phyloP scores from a whole-genome alignment of 2,797 vertebrate species.

The Pipistrellus kuhlii region DNA sequence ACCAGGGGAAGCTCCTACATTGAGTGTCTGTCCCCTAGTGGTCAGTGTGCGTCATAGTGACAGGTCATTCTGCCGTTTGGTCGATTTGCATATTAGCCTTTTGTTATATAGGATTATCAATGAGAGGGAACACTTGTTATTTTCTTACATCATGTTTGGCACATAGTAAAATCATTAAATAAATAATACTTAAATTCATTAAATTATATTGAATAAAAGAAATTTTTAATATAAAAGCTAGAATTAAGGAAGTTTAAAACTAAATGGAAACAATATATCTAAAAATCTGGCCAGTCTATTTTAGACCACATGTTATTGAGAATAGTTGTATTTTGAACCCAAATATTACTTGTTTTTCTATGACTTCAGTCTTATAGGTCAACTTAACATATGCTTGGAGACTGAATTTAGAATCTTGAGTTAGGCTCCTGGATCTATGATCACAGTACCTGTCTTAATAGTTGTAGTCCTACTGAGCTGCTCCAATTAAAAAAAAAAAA shows the following conservation, averaged over 20 bases:
- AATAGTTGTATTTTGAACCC: conserved; percentile 45
- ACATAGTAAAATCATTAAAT: conserved; percentile 63
- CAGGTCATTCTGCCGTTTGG: no score
- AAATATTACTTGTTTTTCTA: neutral
- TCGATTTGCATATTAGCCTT: no score
- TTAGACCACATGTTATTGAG: neutral
- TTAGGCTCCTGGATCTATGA: neutral
- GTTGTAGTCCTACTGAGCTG: neutral
- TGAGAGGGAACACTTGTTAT: conserved; percentile 58
- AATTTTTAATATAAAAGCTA: conserved; percentile 78
- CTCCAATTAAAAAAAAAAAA: neutral
- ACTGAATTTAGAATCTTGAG: neutral
- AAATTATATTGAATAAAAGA: conserved; percentile 73
- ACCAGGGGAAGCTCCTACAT: no score
- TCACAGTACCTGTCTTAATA: neutral
- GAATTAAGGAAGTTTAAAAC: conserved; percentile 30
- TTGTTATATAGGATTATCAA: conserved; percentile 41
- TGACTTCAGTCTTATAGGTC: neutral
- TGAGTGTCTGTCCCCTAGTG: no score
- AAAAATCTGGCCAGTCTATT: conserved; percentile 40
- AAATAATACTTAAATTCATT: conserved; percentile 72
- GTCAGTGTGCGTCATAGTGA: no score
- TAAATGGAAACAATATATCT: conserved; percentile 67
- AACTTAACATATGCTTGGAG: neutral
- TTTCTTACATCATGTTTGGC: conserved; percentile 63